Base-by-base conservation (phyloP, 2,888 invertebrate genomes). In the Athetis lepigone region DNA sequence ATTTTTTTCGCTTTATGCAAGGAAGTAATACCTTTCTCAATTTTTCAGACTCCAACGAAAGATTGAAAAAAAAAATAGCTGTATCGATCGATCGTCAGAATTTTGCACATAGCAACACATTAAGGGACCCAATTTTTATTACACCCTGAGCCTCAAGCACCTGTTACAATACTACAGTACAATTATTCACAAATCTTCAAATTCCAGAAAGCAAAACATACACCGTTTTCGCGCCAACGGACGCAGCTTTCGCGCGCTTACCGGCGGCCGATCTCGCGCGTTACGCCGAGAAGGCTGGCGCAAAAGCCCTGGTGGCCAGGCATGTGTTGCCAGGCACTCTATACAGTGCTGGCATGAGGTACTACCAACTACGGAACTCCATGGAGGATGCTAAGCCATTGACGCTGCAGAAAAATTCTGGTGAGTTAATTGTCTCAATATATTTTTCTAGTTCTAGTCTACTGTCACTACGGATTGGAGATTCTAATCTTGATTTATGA, bases 311-410 rank as follows among this genome's bases (percentile, higher is more conserved):
- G 47, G 97, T 98, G 45, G 96, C 97, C 83, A 95, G 97, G 54
- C 98, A 98, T 88, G 95, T 98, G 59, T 95, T 97, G 62, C 96
- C 97, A 4, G 97, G 97, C 46, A 97, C 98, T 0, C 93, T 98
- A 3, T 98, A 97, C 94, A 97, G 97, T 51, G 97, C 97, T 4
- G 98, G 98, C 55, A 98, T 98, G 97, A 95, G 98, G 79, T 98
- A 97, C 92, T 98, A 98, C 91, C 98, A 98, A 92, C 97, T 98
- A 40, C 96, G 97, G 87, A 97, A 98, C 86, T 97, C 97, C 54
- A 96, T 98, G 88, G 96, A 96, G 77, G 96, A 97, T 45, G 96
- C 97, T 40, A 96, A 96, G 74, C 97, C 97, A 7, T 95, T 98
- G 16, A 98, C 97, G 52, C 91, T 98, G 80, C 98, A 97, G 88